Conservation (phyloP, 2,113 vertebrate species). For the Podiceps cristatus region DNA sequence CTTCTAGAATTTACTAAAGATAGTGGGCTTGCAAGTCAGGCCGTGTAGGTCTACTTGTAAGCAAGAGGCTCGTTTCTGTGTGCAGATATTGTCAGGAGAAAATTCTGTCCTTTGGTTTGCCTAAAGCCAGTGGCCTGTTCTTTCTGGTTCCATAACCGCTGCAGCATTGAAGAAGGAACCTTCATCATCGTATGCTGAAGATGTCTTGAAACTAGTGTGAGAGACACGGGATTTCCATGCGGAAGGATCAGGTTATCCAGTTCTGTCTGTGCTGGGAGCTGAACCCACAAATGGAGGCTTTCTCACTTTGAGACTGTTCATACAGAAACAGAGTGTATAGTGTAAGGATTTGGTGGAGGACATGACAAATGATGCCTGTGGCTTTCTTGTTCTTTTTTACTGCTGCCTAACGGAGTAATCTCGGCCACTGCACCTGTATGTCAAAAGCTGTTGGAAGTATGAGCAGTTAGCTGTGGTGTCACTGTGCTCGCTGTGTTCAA, state of each 20-base stretch:
- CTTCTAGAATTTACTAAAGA: not conserved
- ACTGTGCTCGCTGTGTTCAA: not conserved
- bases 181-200: not conserved
- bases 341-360: not conserved
- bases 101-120: not conserved
- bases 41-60: not conserved
- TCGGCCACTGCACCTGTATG: not conserved
- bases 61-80: not conserved
- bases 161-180: not conserved
- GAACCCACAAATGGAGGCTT: not conserved
- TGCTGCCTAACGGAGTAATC: not conserved
- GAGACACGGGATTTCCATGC: not conserved
- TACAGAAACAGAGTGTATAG: not conserved
- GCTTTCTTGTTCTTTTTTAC: not conserved
- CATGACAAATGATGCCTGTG: not conserved
- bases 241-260: not conserved
- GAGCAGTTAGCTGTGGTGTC: not conserved
- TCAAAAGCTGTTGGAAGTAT: not conserved
- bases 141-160: not conserved
- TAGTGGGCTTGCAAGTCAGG: not conserved
- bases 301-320: not conserved
- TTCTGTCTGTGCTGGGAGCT: not conserved
- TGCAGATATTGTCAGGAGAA: not conserved
- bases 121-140: not conserved
- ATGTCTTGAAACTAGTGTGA: not conserved